Evolutionary conservation across 2,797 vertebrate species (phyloP).

Genomic region (Darevskia nairensis): DNA sequence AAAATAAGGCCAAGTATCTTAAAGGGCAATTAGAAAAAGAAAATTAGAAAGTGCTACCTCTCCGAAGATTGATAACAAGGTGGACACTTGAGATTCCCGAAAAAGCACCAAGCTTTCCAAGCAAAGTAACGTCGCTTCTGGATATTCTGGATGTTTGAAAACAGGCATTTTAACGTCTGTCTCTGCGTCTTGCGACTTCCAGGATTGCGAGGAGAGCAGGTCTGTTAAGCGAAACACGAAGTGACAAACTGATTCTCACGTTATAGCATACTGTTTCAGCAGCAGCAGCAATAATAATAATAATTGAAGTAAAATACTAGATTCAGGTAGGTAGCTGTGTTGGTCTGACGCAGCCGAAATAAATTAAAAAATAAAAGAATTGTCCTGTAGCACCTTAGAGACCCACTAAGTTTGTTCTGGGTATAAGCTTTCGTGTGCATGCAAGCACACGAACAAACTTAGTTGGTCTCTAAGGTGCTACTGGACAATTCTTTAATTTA

Average conservation of each 20-base stretch:
- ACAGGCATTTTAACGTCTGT: slow-evolving; percentile 75
- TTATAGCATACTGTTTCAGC: background rate
- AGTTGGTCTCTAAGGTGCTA: no score
- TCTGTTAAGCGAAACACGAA: slow-evolving; percentile 43
- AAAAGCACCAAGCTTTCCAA: slow-evolving; percentile 84
- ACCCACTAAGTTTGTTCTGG: no score
- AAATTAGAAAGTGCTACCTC: slow-evolving; percentile 80
- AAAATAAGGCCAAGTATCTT: background rate
- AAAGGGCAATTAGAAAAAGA: background rate
- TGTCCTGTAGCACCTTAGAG: no score
- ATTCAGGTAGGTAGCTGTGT: no score
- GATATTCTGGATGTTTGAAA: slow-evolving; percentile 78
- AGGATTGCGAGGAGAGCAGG: slow-evolving; percentile 6
- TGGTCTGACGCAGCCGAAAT: no score
- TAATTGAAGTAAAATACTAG: no score
- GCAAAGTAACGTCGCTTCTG: slow-evolving; percentile 76
- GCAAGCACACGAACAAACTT: no score
- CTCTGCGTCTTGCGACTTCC: slow-evolving; percentile 1
- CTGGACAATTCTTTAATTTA: no score
- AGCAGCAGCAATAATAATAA: no score
- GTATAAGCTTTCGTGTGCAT: no score
- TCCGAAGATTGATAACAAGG: slow-evolving; percentile 88
- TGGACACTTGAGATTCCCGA: slow-evolving; percentile 85
- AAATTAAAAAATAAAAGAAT: no score
- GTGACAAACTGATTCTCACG: background rate